phyloP scores from a whole-genome alignment of 1,140 invertebrate genomes.

The fruit fly (Drosophila melanogaster) region Release_6_plus_ISO1_MT NC_004354.4:4207501-4208000 shows the following conservation, averaged over 20 bases:
- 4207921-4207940: constrained; percentile 40
- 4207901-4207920: constrained; percentile 44
- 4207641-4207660: no score
- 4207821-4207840: constrained; percentile 38
- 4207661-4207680: no score
- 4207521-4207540: constrained; percentile 18
- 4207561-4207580: constrained; percentile 38
- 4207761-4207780: not conserved
- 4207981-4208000: constrained; percentile 29
- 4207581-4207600: constrained; percentile 38
- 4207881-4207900: constrained; percentile 22
- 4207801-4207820: constrained; percentile 6
- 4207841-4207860: constrained; percentile 5
- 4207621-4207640: not conserved
- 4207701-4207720: no score
- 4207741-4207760: no score
- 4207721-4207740: no score
- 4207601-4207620: not conserved
- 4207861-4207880: not conserved
- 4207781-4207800: not conserved
- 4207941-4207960: constrained; percentile 1
- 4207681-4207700: no score
- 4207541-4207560: constrained; percentile 22
- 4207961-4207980: constrained; percentile 30
- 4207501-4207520: constrained; percentile 35